A percentile compares a stretch with the other conserved stretches of the same genome.
phyloP scores from a whole-genome alignment of 2,797 vertebrate genomes.

The Tiaroga cobitis region DNA sequence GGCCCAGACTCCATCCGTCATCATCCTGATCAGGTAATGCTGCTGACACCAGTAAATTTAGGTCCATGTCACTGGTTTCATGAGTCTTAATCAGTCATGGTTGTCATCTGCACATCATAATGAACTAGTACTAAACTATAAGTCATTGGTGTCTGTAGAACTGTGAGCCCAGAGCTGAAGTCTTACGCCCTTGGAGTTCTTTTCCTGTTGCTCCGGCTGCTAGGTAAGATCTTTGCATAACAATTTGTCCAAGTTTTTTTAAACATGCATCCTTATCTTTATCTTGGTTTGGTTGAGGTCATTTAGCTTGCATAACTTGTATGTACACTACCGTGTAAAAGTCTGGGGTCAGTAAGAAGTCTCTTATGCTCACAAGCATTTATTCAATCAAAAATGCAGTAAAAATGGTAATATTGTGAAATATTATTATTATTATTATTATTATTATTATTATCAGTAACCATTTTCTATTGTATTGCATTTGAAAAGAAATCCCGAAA shows the following conservation, averaged over 20 bases:
- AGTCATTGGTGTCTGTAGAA: constrained; percentile 74
- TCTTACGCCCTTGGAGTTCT: constrained; percentile 96
- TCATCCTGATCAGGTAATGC: constrained; percentile 94
- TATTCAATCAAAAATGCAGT: neutral
- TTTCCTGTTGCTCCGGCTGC: constrained; percentile 91
- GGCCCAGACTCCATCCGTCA: constrained; percentile 97
- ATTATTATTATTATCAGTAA: neutral
- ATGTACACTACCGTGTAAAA: neutral
- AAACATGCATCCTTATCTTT: neutral
- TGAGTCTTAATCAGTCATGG: neutral
- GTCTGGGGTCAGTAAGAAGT: neutral
- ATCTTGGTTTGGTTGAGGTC: neutral
- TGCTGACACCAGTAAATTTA: neutral
- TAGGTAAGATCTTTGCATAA: constrained; percentile 82
- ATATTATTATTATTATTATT: neutral
- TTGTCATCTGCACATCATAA: neutral
- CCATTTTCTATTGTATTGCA: neutral
- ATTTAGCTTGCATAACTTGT: neutral
- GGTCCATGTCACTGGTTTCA: neutral
- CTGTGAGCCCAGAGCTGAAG: constrained; percentile 96
- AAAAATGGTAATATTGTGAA: neutral
- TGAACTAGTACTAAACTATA: constrained; percentile 1
- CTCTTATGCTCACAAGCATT: neutral
- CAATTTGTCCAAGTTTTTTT: neutral
- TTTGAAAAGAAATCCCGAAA: neutral